Evolutionary conservation across 2,113 vertebrate species (phyloP).

Genomic region (Potamarius usumacintae): DNA sequence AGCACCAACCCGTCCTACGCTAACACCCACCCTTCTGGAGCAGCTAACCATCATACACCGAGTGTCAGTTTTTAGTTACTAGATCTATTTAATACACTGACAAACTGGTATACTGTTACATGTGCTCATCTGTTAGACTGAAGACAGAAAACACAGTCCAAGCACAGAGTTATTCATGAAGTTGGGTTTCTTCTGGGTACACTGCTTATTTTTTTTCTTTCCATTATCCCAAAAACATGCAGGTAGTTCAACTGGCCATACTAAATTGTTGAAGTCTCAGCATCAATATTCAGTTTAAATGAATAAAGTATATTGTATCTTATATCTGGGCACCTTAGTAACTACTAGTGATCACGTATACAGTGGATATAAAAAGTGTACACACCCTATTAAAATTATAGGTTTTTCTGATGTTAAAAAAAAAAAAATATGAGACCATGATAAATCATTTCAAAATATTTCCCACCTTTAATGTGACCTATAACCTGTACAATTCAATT

Average conservation of each 20-base stretch:
- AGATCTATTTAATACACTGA: neutral
- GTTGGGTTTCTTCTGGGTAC: neutral
- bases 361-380: too few relatives aligned
- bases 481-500: too few relatives aligned
- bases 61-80: neutral
- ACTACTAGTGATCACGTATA: neutral
- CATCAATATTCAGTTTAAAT: neutral
- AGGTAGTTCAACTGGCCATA: neutral
- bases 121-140: neutral
- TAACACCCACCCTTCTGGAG: neutral
- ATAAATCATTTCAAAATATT: too few relatives aligned
- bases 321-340: neutral
- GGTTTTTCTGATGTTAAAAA: too few relatives aligned
- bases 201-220: neutral
- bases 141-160: neutral
- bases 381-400: too few relatives aligned
- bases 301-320: neutral
- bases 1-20: neutral
- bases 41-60: neutral
- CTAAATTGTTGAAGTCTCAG: neutral
- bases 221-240: neutral
- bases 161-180: neutral
- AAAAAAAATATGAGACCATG: too few relatives aligned
- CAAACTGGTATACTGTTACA: neutral
- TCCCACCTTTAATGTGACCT: too few relatives aligned